phyloP scores from a whole-genome alignment of 1,140 invertebrate species.

The Drosophila ambigua region DNA sequence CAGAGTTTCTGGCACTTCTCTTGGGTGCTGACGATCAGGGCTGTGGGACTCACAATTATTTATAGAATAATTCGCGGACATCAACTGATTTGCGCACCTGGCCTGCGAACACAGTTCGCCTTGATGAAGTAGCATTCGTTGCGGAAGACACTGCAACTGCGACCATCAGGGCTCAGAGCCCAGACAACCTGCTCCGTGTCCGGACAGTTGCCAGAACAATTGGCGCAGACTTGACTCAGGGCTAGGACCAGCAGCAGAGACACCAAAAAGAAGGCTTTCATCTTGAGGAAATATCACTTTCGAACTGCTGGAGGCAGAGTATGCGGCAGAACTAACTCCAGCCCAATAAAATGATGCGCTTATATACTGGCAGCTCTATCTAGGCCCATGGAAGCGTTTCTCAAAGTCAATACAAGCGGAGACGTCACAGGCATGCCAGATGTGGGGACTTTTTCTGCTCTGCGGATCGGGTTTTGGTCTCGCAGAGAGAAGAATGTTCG shows the following conservation, averaged over 20 bases:
- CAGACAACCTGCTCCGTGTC: conserved; percentile 60
- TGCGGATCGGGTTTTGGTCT: neutral
- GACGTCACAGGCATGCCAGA: neutral
- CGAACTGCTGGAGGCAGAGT: neutral
- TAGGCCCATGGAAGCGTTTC: conserved; percentile 1
- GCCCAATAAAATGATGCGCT: conserved; percentile 2
- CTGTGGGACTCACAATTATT: conserved; percentile 10
- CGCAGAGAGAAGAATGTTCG: neutral
- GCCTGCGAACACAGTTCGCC: conserved; percentile 40
- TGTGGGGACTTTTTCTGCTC: neutral
- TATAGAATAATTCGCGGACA: neutral
- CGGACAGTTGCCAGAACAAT: conserved; percentile 39
- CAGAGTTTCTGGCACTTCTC: conserved; percentile 47
- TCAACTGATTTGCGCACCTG: conserved; percentile 17
- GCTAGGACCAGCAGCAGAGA: conserved; percentile 20
- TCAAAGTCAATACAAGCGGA: neutral
- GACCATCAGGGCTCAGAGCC: conserved; percentile 32
- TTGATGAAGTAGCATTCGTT: conserved; percentile 51
- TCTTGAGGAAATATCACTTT: conserved; percentile 2
- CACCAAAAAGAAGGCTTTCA: conserved; percentile 24
- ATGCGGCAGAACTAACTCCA: neutral
- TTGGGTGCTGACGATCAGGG: conserved; percentile 19
- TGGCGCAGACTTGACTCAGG: conserved; percentile 20
- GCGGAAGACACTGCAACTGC: conserved; percentile 42
- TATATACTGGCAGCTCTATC: conserved; percentile 7